Evolutionary conservation across 2,888 invertebrate genomes (phyloP), one percentile per base, ranked within the genome.

Genomic region (Drosophila neoperkinsi): DNA sequence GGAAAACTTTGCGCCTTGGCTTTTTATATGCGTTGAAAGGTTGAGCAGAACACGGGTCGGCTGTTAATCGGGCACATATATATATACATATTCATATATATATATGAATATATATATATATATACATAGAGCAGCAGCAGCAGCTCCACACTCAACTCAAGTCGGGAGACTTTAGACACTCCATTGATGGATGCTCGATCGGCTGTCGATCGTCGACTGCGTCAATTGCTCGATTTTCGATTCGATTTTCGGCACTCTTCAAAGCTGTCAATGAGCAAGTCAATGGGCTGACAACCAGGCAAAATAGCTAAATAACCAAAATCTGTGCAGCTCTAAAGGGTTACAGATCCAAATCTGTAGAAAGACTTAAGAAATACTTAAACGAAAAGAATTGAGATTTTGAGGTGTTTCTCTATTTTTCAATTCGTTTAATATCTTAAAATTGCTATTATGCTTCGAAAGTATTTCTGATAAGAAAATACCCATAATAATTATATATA

Each of bases 1-100:
- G 33, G 58, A 79, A 79, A 71, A 82, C 71, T 69, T 77, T 74
- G 62, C 67, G 66, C 66, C 34, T 63, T 58, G 65, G 28, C 68
- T 71, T 77, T 78, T 71, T 51, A 75, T 51, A 75, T 69, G 79
- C 86, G 90, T 86, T 87, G 87, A 87, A 87, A 87, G 90, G 87
- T 82, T 71, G 68, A 78, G 72, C 82, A 83, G 84, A 74, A 71
- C 55, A 58, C 63, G 62, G 64, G 18, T 41, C 70, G 58, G 53
- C 60, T 63, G 79, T 65, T 61, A 64, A 77, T 60, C 53, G 65
- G 56, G 6, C 33, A 65, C 33, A 52, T 31, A 59, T 58, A 46
- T 11, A 41, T 36, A 31, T 2, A 51, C 21, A 25, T 31, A 31
- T 25, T 7, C 34, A 41, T 31, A 21, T 7, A 25, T 63, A n/a